A percentile compares a stretch with the other conserved stretches of the same genome.
Evolutionary conservation across 2,113 vertebrate genomes (phyloP).

Genomic region (Anser brachyrhynchus): DNA sequence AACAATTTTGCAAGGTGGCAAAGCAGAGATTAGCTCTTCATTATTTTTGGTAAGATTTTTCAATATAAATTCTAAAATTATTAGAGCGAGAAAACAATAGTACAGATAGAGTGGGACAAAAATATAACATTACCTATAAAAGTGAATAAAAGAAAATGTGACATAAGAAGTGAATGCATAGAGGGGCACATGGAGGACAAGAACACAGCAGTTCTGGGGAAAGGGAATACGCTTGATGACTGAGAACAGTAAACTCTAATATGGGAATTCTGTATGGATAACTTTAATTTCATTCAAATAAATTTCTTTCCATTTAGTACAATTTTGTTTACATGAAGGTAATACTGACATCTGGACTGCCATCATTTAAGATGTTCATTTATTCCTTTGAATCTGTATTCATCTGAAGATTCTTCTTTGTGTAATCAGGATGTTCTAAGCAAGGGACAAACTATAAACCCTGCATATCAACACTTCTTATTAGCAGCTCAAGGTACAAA

Average conservation of each 20-base stretch:
- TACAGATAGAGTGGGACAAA: neutral
- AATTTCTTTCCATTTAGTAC: neutral
- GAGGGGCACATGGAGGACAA: neutral
- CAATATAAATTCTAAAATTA: neutral
- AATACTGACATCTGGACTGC: neutral
- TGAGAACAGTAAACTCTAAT: neutral
- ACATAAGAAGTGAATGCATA: neutral
- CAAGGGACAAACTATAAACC: neutral
- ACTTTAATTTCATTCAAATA: neutral
- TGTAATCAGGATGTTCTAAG: neutral
- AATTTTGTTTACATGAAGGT: neutral
- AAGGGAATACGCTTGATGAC: neutral
- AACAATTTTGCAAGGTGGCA: neutral
- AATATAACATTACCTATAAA: neutral
- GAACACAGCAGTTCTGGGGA: rapidly evolving
- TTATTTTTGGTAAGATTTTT: neutral
- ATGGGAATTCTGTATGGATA: neutral
- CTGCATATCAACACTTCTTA: neutral
- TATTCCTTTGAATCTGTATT: neutral
- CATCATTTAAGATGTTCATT: neutral
- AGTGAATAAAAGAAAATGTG: neutral
- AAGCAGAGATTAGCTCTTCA: neutral
- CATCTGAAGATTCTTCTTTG: neutral
- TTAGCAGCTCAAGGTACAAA: neutral
- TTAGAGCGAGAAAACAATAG: neutral